Evolutionary conservation across 2,113 vertebrate genomes (phyloP), one percentile per base, ranked within the genome.

Genomic region (Sterrhoptilus dennistouni): DNA sequence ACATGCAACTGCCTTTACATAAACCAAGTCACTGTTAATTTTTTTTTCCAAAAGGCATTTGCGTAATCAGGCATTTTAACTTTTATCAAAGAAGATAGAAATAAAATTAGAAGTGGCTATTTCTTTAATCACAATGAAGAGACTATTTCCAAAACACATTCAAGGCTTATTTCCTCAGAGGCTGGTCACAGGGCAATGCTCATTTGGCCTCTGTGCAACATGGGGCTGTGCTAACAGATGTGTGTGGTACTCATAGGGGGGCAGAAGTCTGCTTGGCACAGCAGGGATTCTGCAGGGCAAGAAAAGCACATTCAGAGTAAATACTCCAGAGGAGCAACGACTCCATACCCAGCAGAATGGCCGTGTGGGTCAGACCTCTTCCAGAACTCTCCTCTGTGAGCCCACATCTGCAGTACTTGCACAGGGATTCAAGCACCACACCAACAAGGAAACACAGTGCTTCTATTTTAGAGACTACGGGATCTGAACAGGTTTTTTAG

Each of bases 201-300:
- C 59, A 28, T 16, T 4, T 18, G 6, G n/a, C 45, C 40, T 18
- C 6, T 7, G 44, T 13, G 69, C 10, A 5, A 27, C 35, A 50
- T 5, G 0, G 0, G 31, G 61, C 36, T 59, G 33, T 2, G 11
- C 36, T 28, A 50, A 35, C 13, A 53, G 17, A 19, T 0, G 10
- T 1, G 14, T 1, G 11, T 3, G 24, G 28, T 1, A 71, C 38
- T 52, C 7, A 5, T 3, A 50, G 0, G 0, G 53, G 33, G 50
- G 28, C 47, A 57, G 12, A 47, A 27, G 17, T 24, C 28, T 14
- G 64, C 45, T 9, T 12, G 66, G 66, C 27, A 33, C 44, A 47
- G 65, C 44, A 38, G 44, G 1, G 29, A 61, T 27, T 5, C 60
- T 35, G 69, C 5, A 52, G 61, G 40, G 53, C 49, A n/a, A 45